Percentiles rank a stretch among this genome's conserved stretches.
phyloP scores from a whole-genome alignment of 1,140 invertebrate genomes.

The Drosophila sulfurigaster region DNA sequence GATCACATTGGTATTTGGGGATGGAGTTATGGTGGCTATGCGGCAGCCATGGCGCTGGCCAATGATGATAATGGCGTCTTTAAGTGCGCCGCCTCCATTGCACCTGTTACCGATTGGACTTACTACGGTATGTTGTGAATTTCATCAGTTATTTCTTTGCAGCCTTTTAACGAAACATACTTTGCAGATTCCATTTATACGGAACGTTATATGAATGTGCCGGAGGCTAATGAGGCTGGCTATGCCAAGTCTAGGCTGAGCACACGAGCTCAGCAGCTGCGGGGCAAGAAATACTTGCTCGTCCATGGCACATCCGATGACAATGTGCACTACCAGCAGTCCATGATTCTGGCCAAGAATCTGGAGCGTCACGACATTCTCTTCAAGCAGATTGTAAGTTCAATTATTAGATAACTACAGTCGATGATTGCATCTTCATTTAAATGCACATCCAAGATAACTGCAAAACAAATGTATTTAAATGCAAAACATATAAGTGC shows the following conservation, averaged over 20 bases:
- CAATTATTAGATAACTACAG: background rate
- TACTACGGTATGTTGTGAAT: constrained; percentile 89
- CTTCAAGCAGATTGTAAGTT: constrained; percentile 94
- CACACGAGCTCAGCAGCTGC: constrained; percentile 88
- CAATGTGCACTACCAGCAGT: constrained; percentile 98
- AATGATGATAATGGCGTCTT: constrained; percentile 90
- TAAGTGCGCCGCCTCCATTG: constrained; percentile 97
- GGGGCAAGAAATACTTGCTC: constrained; percentile 92
- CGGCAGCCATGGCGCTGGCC: constrained; percentile 92
- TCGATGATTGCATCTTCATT: too few species aligned
- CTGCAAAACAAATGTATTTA: too few species aligned
- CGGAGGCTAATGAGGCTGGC: constrained; percentile 91
- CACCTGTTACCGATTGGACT: constrained; percentile 94
- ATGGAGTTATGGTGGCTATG: constrained; percentile 98
- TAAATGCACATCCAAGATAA: too few species aligned
- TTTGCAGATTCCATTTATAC: constrained; percentile 96
- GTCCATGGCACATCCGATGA: constrained; percentile 97
- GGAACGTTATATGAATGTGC: constrained; percentile 96
- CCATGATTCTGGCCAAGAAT: constrained; percentile 94
- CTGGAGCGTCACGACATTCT: constrained; percentile 94
- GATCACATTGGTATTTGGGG: constrained; percentile 92
- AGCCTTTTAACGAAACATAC: too few species aligned
- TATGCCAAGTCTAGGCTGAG: constrained; percentile 92
- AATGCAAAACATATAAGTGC: too few species aligned
- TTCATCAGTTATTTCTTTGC: background rate